Conservation (phyloP, 2,888 invertebrate genomes). For the Cynaeus angustus region DNA sequence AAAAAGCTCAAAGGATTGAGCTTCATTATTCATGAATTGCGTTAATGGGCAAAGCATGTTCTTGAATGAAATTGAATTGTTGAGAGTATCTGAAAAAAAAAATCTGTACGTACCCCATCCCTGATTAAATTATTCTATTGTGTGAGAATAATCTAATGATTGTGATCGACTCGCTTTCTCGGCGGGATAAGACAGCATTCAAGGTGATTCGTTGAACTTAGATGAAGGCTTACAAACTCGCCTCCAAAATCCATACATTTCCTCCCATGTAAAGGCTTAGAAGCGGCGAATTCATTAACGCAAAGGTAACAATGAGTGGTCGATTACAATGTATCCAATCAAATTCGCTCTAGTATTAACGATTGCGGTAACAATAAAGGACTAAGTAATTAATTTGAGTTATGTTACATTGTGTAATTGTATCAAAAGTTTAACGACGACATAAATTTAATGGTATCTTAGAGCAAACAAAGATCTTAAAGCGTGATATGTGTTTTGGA, state of each 20-base stretch:
- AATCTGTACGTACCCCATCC: slow-evolving; percentile 22
- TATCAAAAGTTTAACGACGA: slow-evolving; percentile 40
- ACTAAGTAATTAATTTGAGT: slow-evolving; percentile 45
- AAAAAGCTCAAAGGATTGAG: slow-evolving; percentile 33
- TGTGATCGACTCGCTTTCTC: slow-evolving; percentile 26
- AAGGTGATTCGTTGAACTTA: slow-evolving; percentile 31
- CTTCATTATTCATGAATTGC: slow-evolving; percentile 41
- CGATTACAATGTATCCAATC: slow-evolving; percentile 44
- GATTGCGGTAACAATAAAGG: slow-evolving; percentile 40
- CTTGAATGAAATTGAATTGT: slow-evolving; percentile 41
- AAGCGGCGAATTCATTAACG: slow-evolving; percentile 27
- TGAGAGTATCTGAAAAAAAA: slow-evolving; percentile 26
- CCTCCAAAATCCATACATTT: slow-evolving; percentile 23
- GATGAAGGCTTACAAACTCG: slow-evolving; percentile 20
- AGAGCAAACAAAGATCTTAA: slow-evolving; percentile 27
- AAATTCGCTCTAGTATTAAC: slow-evolving; percentile 37
- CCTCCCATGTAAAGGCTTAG: slow-evolving; percentile 19
- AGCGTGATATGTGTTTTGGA: slow-evolving; percentile 37
- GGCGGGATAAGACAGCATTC: slow-evolving; percentile 25
- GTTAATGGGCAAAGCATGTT: slow-evolving; percentile 48
- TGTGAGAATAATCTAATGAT: slow-evolving; percentile 28
- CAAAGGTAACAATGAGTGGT: slow-evolving; percentile 29
- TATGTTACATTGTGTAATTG: slow-evolving; percentile 42
- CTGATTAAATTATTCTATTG: slow-evolving; percentile 31
- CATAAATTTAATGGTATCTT: slow-evolving; percentile 35